A percentile compares a stretch with the other conserved stretches of the same genome.
phyloP scores from a whole-genome alignment of 1,140 invertebrate species.

The Drosophila albomicans region DNA sequence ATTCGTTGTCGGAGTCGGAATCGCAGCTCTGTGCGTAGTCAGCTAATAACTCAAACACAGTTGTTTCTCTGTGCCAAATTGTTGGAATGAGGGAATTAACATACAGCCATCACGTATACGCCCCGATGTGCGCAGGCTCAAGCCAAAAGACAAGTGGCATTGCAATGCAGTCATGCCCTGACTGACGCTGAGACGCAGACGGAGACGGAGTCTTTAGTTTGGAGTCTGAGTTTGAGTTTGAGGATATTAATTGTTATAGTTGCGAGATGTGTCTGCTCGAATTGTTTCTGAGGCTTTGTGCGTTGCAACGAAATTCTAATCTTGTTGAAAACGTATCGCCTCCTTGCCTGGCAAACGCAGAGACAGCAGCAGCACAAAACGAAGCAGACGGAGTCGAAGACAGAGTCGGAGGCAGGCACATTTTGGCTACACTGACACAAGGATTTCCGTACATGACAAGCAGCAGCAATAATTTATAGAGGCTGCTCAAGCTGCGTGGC shows the following conservation, averaged over 20 bases:
- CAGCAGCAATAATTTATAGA: conserved; percentile 84
- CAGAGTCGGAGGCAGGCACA: conserved; percentile 32
- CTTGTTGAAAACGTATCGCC: conserved; percentile 78
- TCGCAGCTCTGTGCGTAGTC: conserved; percentile 24
- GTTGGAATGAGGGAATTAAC: conserved; percentile 55
- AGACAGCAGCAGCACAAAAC: conserved; percentile 5
- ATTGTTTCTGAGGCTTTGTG: conserved; percentile 82
- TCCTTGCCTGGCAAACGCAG: conserved; percentile 66
- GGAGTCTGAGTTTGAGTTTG: not conserved
- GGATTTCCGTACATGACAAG: conserved; percentile 83
- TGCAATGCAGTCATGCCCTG: conserved; percentile 48
- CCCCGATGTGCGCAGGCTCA: conserved; percentile 61
- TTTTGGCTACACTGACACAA: conserved; percentile 80
- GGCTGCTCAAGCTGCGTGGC: conserved; percentile 70
- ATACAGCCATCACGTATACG: conserved; percentile 77
- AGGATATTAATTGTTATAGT: conserved; percentile 84
- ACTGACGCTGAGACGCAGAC: not conserved
- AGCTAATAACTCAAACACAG: conserved; percentile 69
- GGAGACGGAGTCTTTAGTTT: not conserved
- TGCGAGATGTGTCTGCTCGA: conserved; percentile 81
- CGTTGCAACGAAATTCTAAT: conserved; percentile 79
- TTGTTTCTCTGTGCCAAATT: conserved; percentile 24
- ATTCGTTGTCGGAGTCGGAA: conserved; percentile 14
- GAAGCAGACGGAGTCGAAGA: conserved; percentile 35
- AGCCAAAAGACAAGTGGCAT: conserved; percentile 27